Percentiles rank a stretch among this genome's conserved stretches.
phyloP scores from a whole-genome alignment of 2,113 vertebrate genomes.

The Menura novaehollandiae region DNA sequence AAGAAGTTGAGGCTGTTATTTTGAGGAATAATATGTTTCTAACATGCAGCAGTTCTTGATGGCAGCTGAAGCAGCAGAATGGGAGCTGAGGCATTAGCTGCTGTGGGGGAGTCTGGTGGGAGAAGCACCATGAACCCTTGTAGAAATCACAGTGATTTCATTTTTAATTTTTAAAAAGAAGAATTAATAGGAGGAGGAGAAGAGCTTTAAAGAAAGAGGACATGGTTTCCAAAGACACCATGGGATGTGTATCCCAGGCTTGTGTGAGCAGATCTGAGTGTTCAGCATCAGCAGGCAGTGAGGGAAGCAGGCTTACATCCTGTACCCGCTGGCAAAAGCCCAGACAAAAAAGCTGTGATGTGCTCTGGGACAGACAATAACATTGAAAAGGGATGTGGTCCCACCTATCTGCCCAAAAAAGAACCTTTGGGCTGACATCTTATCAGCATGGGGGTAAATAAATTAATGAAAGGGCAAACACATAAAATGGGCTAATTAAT shows the following conservation, averaged over 20 bases:
- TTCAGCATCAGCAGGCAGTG: background rate
- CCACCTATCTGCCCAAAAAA: background rate
- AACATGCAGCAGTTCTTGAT: background rate
- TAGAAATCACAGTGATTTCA: background rate
- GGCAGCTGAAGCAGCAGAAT: background rate
- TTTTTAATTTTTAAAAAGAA: background rate
- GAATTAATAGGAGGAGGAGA: background rate
- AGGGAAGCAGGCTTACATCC: background rate
- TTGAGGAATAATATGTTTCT: background rate
- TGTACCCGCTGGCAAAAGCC: background rate
- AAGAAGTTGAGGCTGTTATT: constrained; percentile 7
- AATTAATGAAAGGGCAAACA: background rate
- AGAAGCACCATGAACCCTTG: background rate
- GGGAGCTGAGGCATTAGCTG: background rate
- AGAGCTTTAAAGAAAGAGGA: background rate
- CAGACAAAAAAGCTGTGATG: background rate
- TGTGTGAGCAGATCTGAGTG: background rate
- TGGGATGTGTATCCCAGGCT: background rate
- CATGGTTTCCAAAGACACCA: fast-evolving
- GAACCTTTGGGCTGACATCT: background rate
- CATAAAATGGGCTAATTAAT: background rate
- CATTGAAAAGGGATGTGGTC: background rate
- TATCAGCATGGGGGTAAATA: background rate
- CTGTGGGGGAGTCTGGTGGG: background rate
- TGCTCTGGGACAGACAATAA: background rate